Evolutionary conservation across 2,888 invertebrate species (phyloP), one percentile per base, ranked within the genome.

Genomic region (Nephrotoma appendiculata): DNA sequence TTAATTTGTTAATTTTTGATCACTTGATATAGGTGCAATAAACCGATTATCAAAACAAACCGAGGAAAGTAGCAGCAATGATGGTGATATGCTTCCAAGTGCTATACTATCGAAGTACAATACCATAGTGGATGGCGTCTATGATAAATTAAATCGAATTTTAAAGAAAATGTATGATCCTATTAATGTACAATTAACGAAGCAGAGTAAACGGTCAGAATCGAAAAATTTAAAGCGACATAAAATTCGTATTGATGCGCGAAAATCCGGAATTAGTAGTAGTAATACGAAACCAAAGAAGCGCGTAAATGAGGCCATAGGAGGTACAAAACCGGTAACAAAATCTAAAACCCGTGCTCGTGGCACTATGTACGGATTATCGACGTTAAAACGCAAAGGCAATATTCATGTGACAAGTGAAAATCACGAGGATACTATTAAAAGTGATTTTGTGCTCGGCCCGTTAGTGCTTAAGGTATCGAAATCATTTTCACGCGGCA

Each of bases 41-140:
- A 6, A 15, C 4, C 85, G 31, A 19, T n/a, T 9, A 43, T 43
- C 44, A 88, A 90, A 89, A 88, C 90, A 90, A 86, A 71, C 19
- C 7, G 12, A 71, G 9, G 31, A 9, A 48, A 48, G 5, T 48
- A 3, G 9, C 48, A 48, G 31, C 11, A 31, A n/a, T 71, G 71
- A n/a, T 71, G 71, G 31, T 2, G 9, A 11, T 9, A 6, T 9
- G 15, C 71, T 96, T 88, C 95, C 96, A 52, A 94, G 95, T 9
- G 93, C 95, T 87, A 95, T 96, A 92, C 95, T 96, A 45, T 93
- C 95, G 86, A 96, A 96, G 90, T 97, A 97, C 92, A 97, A 97
- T 92, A 94, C 95, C 88, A 97, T 96, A 91, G 95, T 96, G 87
- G 97, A 97, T 92, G 96, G 95, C 89, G 96, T 97, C 88, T 93